Percentiles rank a stretch among this genome's conserved stretches.
These are phyloP conservation scores for Melieria picta DNA, from an alignment of 2,888 invertebrate genomes.

Conservation along the genomic window DNA sequence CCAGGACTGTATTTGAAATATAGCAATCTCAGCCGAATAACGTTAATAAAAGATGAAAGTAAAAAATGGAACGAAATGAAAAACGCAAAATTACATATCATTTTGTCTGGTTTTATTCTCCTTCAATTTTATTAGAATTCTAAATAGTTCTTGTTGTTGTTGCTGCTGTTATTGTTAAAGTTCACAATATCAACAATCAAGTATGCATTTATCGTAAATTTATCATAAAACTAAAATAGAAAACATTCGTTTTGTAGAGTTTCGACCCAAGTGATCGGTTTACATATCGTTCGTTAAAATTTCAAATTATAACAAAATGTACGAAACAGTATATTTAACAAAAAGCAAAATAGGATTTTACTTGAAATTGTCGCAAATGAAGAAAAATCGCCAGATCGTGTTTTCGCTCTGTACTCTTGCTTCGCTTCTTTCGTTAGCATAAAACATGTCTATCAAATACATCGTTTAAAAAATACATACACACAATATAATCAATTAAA, in stretches of 20 bases:
- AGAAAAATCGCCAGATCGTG: neutral
- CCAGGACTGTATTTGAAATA: no score
- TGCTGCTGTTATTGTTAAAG: neutral
- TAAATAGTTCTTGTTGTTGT: neutral
- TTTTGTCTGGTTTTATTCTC: neutral
- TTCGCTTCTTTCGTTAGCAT: neutral
- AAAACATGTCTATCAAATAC: slow-evolving; percentile 19
- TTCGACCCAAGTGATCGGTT: neutral
- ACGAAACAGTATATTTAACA: neutral
- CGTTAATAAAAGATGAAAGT: no score
- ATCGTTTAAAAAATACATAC: slow-evolving; percentile 24
- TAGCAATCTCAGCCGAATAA: no score
- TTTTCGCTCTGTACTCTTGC: neutral
- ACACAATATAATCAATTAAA: slow-evolving; percentile 18
- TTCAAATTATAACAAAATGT: neutral
- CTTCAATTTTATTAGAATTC: slow-evolving; percentile 4
- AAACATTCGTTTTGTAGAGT: neutral
- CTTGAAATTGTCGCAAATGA: neutral
- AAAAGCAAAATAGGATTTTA: neutral
- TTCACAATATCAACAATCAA: slow-evolving; percentile 5
- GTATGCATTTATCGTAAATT: neutral
- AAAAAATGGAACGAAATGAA: neutral
- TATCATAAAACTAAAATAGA: slow-evolving; percentile 3
- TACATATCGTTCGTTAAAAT: slow-evolving; percentile 4
- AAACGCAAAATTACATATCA: neutral